Evolutionary conservation across 2,888 invertebrate genomes (phyloP), one percentile per base, ranked within the genome.

Genomic region (Argynnis bischoffii): DNA sequence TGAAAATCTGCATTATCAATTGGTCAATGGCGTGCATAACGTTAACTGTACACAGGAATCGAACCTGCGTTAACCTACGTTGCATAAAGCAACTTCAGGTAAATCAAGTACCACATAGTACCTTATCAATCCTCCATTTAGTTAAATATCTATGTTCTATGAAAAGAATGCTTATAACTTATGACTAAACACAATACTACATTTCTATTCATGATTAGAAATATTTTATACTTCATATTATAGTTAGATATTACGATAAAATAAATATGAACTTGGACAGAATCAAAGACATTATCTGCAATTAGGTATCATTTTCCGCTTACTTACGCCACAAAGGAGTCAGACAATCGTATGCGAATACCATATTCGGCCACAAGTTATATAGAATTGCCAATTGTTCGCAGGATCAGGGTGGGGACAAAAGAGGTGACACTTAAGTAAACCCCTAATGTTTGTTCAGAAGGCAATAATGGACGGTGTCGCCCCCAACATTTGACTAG

Each of bases 391-490:
- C 64, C 71, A 64, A 71, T 69, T 71, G 69, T 69, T 66, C 65
- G 48, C 67, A 70, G 55, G 53, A 69, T 65, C 67, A 63, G 56
- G 69, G 53, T 53, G 64, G 54, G 77, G 74, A 81, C 82, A 82
- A 84, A 82, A 81, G 78, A 77, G 74, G 77, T 74, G 75, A 76
- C 77, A 77, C 81, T 84, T 83, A 85, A 84, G 75, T 72, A 72
- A 77, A 76, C 75, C 72, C 80, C 80, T 81, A 81, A 85, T 90
- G 89, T 90, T 92, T 91, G 90, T 80, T 79, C 84, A 79, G 84
- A 81, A 87, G 85, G 88, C 90, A 92, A 92, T 91, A 90, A 90
- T 85, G 86, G 87, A 77, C 81, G 77, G 79, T 86, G 88, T 88
- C 84, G 81, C 81, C 80, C 74, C 78, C 76, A 78, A 81, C 88